Conservation (phyloP, 2,113 vertebrate species). For the Mesocricetus auratus region DNA sequence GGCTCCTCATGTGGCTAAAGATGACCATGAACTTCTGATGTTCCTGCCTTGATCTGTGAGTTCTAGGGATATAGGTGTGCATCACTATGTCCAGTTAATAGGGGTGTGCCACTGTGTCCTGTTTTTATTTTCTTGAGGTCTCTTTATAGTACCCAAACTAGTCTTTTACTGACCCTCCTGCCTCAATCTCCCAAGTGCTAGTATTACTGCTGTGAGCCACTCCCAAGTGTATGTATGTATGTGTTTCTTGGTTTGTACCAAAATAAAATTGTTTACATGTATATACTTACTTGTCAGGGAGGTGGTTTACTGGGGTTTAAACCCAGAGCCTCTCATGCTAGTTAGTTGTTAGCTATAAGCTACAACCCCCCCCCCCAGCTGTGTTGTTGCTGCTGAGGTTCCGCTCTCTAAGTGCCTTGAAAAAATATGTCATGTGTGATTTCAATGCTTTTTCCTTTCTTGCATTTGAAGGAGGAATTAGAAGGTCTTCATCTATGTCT, state of each 20-base stretch:
- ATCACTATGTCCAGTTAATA: not conserved
- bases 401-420: not conserved
- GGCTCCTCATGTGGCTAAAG: not conserved
- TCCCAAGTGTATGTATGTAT: too few relatives aligned
- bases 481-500: conserved; percentile 97
- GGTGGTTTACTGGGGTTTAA: not conserved
- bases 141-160: not conserved
- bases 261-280: not conserved
- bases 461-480: conserved; percentile 92
- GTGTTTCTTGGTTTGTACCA: not conserved
- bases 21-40: not conserved
- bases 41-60: not conserved
- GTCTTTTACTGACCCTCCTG: not conserved
- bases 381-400: not conserved
- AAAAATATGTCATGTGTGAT: not conserved
- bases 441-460: conserved; percentile 68
- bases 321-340: not conserved
- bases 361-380: too few relatives aligned
- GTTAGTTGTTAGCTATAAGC: not conserved
- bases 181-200: not conserved
- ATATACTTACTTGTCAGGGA: not conserved
- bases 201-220: not conserved
- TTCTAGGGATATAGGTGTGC: not conserved
- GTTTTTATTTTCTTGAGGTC: not conserved
- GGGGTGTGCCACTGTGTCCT: not conserved